These are phyloP conservation scores for Forbesichthys agassizii DNA, from an alignment of 2,113 vertebrate genomes.

Conservation along the genomic window DNA sequence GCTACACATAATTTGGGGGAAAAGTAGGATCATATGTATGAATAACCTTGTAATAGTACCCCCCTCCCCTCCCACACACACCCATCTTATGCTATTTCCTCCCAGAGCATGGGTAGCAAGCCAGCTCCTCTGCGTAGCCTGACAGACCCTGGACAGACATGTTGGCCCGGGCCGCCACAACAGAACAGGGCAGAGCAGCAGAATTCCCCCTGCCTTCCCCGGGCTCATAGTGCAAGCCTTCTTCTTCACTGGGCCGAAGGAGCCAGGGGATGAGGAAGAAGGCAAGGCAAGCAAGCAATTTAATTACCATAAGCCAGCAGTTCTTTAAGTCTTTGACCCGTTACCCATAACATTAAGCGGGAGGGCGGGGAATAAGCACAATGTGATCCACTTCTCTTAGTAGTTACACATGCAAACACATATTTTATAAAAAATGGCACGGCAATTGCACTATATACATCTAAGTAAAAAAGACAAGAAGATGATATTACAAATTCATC, in stretches of 20 bases:
- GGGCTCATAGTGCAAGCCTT: constrained; percentile 54
- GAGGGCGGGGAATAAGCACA: too few relatives aligned
- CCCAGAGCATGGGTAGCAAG: constrained; percentile 54
- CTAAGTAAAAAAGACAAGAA: too few relatives aligned
- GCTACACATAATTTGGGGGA: constrained; percentile 27
- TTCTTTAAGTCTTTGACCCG: too few relatives aligned
- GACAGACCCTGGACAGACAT: constrained; percentile 64
- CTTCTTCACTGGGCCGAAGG: constrained; percentile 41
- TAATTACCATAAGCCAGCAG: constrained; percentile 7
- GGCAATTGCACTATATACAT: too few relatives aligned
- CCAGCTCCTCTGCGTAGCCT: constrained; percentile 65
- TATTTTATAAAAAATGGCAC: too few relatives aligned
- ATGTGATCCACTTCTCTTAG: too few relatives aligned
- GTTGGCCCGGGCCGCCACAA: constrained; percentile 55
- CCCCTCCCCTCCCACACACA: too few relatives aligned
- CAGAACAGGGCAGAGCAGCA: constrained; percentile 57
- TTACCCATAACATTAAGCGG: too few relatives aligned
- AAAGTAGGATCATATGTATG: constrained; percentile 46
- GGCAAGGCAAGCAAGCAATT: constrained; percentile 33
- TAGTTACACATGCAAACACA: too few relatives aligned
- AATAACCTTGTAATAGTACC: constrained; percentile 31
- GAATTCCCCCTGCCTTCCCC: constrained; percentile 63
- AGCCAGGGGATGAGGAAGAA: not conserved
- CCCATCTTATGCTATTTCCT: constrained; percentile 41
- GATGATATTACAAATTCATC: too few relatives aligned